phyloP scores from a whole-genome alignment of 2,113 vertebrate species.

The Neopipo cinnamomea region DNA sequence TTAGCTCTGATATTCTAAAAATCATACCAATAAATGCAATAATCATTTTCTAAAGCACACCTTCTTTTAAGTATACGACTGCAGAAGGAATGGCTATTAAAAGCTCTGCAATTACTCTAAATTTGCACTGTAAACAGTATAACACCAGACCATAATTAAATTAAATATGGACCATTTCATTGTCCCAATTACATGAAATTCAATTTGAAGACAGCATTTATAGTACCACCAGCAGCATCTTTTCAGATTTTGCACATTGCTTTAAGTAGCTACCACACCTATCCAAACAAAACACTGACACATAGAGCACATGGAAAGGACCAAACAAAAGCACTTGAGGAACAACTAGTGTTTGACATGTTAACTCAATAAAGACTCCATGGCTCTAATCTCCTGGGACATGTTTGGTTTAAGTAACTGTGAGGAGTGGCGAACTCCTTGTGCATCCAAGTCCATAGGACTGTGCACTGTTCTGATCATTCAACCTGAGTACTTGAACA shows the following conservation, averaged over 20 bases:
- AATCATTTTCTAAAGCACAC: not conserved
- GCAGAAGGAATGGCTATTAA: not conserved
- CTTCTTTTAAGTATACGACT: not conserved
- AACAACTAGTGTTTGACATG: not conserved
- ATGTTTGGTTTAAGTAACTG: not conserved
- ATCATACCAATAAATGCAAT: not conserved
- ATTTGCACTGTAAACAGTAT: not conserved
- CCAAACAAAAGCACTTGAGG: not conserved
- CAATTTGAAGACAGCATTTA: not conserved
- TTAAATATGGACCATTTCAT: not conserved
- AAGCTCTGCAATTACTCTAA: not conserved
- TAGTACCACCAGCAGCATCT: not conserved
- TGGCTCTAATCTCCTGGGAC: not conserved
- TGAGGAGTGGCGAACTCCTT: not conserved
- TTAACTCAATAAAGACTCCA: not conserved
- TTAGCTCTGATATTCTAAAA: not conserved
- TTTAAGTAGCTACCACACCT: not conserved
- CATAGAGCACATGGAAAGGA: not conserved
- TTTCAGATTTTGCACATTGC: not conserved
- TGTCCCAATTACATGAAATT: not conserved
- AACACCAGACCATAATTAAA: constrained; percentile 15
- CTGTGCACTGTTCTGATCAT: not conserved
- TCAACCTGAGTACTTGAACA: not conserved
- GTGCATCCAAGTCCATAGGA: not conserved
- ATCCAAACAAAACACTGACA: not conserved